phyloP scores from a whole-genome alignment of 2,113 vertebrate genomes.

The Perognathus longimembris region DNA sequence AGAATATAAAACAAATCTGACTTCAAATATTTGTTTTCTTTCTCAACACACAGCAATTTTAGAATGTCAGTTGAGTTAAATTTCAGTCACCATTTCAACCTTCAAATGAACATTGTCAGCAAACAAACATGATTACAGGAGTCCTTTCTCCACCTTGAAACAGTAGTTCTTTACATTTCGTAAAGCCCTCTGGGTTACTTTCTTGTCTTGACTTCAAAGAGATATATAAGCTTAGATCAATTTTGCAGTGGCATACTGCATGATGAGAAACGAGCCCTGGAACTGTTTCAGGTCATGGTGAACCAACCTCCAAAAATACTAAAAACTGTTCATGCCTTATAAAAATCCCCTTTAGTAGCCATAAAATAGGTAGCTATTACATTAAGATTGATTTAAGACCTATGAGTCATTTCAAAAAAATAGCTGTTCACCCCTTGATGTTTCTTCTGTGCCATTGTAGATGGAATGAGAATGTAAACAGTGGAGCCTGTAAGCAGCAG shows the following conservation, averaged over 20 bases:
- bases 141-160: constrained; percentile 59
- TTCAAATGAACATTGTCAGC: constrained; percentile 56
- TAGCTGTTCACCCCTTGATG: neutral
- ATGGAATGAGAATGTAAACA: constrained; percentile 25
- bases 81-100: constrained; percentile 40
- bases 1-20: constrained; percentile 33
- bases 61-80: constrained; percentile 47
- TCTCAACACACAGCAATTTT: neutral
- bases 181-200: constrained; percentile 62
- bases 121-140: constrained; percentile 63
- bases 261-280: constrained; percentile 45
- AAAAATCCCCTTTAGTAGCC: constrained; percentile 7
- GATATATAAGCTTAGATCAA: constrained; percentile 71
- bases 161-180: constrained; percentile 68
- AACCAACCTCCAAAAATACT: constrained; percentile 56
- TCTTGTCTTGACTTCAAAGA: constrained; percentile 78
- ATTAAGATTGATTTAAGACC: constrained; percentile 54
- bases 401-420: constrained; percentile 18
- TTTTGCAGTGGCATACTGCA: constrained; percentile 47
- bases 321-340: constrained; percentile 38
- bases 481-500: neutral
- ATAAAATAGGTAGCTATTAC: constrained; percentile 42
- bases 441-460: neutral
- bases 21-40: constrained; percentile 54
- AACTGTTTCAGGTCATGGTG: constrained; percentile 41